A percentile compares a stretch with the other conserved stretches of the same genome.
Conservation (phyloP, 2,888 invertebrate genomes). For the Hipparchia semele region DNA sequence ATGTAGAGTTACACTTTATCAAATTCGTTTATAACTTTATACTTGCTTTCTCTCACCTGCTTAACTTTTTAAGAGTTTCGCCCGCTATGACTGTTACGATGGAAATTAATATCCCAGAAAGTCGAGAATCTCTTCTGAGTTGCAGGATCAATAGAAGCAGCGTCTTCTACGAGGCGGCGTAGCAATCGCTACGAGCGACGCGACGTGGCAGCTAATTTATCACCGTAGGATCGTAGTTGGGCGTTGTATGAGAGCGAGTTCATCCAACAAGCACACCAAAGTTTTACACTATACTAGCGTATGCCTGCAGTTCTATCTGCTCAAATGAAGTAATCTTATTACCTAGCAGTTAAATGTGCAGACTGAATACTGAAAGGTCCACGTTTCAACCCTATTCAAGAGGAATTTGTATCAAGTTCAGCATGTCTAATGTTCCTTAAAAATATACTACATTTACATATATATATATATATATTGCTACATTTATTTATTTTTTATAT, state of each 20-base stretch:
- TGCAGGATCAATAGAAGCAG: not conserved
- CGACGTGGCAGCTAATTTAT: conserved; percentile 10
- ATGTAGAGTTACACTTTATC: no score
- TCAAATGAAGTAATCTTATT: conserved; percentile 5
- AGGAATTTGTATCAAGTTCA: no score
- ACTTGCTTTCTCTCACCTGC: no score
- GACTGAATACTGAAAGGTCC: no score
- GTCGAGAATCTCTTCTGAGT: not conserved
- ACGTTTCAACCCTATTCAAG: no score
- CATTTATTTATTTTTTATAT: no score
- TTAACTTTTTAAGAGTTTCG: no score
- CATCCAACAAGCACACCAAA: not conserved
- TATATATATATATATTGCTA: no score
- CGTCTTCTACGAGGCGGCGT: not conserved
- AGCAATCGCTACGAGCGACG: not conserved
- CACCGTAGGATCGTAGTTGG: not conserved
- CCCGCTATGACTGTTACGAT: no score
- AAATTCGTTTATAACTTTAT: no score
- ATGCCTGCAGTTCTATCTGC: not conserved
- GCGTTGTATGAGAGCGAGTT: not conserved
- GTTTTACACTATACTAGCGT: not conserved
- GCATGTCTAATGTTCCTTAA: no score
- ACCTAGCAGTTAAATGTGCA: not conserved
- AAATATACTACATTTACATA: no score
- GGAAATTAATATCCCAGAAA: not conserved